Conservation (phyloP, 2,888 invertebrate species). For the Xestia c-nigrum region DNA sequence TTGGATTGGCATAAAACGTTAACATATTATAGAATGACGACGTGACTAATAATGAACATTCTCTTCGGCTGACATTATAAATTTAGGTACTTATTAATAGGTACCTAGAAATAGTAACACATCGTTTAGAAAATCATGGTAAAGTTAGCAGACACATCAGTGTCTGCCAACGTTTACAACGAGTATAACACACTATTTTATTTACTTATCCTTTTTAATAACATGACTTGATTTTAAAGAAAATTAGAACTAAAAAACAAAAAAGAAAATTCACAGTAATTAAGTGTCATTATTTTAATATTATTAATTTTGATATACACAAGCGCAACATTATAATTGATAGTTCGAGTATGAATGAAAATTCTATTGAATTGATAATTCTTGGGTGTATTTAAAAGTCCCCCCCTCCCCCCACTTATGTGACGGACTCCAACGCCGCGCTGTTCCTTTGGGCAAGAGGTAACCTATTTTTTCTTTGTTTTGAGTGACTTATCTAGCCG, state of each 20-base stretch:
- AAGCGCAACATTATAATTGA: neutral
- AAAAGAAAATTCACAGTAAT: too few relatives aligned
- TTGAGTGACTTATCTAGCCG: neutral
- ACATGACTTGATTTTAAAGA: neutral
- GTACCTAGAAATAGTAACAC: neutral
- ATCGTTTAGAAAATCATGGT: neutral
- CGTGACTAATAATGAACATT: neutral
- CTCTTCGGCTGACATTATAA: neutral
- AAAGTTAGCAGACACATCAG: neutral
- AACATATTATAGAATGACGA: neutral
- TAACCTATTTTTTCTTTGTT: neutral
- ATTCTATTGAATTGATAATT: too few relatives aligned
- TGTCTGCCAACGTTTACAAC: too few relatives aligned
- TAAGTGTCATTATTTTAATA: neutral
- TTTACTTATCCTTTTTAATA: neutral
- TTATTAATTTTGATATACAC: neutral
- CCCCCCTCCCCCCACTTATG: neutral
- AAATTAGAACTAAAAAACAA: neutral
- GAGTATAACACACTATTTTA: neutral
- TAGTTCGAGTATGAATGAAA: too few relatives aligned
- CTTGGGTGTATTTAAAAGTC: neutral
- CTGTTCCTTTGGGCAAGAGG: neutral
- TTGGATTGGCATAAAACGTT: conserved; percentile 17
- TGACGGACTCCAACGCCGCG: too few relatives aligned
- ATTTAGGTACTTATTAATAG: neutral